Evolutionary conservation across 2,113 vertebrate species (phyloP), one percentile per base, ranked within the genome.

Genomic region (Actenoides lindsayi): DNA sequence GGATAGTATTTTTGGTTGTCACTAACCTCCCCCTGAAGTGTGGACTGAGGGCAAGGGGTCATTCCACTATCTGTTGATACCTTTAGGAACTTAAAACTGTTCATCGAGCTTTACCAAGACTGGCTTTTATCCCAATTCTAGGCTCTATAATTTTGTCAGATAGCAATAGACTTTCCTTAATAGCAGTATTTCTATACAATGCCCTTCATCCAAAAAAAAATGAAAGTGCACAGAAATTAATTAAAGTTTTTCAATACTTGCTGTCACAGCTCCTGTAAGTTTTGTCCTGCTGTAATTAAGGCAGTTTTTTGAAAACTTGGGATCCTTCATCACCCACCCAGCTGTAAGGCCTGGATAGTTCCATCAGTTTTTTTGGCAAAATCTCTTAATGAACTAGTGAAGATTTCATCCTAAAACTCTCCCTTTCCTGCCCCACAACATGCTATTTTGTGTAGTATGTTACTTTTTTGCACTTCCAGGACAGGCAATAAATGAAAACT

Each of bases 401-500:
- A 69, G 31, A 50, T 73, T 91, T 85, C 67, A 35, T 23, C 67
- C 74, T 50, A 65, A 70, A 92, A 67, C 33, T 93, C 71, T 77
- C 18, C 16, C 17, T 80, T 84, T 88, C 21, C 28, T 80, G 41
- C 46, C n/a, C n/a, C 33, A 69, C 37, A 87, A 16, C 5, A 8
- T 62, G 20, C 3, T 83, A 2, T n/a, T 94, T 53, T 63, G 28
- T 84, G 41, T 25, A 68, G 16, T 50, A 11, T 42, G 13, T 31
- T 85, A 62, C 81, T 86, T 83, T 53, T 17, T 85, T 69, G 57
- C 90, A 69, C 70, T 98, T 83, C 87, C 74, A 89, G 56, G 82
- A 83, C 50, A 75, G 21, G 60, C 70, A 95, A 51, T 56, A 71
- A 76, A 93, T 17, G 51, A 89, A 90, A 95, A 48, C 57, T 96